Percentiles rank a stretch among this genome's conserved stretches.
Evolutionary conservation across 2,888 invertebrate genomes (phyloP).

Genomic region (Agrilus cyanescens): DNA sequence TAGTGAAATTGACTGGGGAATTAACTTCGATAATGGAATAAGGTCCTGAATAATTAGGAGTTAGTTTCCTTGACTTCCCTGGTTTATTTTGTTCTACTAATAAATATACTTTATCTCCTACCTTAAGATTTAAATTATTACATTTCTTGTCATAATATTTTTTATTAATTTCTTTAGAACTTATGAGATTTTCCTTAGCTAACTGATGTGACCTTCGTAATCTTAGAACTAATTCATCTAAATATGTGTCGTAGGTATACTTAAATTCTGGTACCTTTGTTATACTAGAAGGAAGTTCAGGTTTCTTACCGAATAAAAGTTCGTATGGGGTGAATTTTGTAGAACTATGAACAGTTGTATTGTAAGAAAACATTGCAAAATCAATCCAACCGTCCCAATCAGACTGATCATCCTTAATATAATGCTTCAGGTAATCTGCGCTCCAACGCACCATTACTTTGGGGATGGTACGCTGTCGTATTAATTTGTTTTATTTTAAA

Average conservation of each 20-base stretch:
- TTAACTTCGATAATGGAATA: too few species aligned
- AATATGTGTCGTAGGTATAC: constrained; percentile 19
- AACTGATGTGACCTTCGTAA: constrained; percentile 17
- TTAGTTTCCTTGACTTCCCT: too few species aligned
- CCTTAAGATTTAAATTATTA: too few species aligned
- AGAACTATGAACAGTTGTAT: constrained; percentile 18
- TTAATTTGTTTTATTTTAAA: constrained; percentile 23
- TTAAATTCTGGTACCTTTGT: constrained; percentile 16
- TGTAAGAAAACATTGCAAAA: constrained; percentile 19
- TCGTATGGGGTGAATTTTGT: constrained; percentile 20
- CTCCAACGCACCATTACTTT: constrained; percentile 24
- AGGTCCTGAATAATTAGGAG: too few species aligned
- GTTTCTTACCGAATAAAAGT: constrained; percentile 17
- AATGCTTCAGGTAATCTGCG: constrained; percentile 22
- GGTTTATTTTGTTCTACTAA: too few species aligned
- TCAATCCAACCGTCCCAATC: constrained; percentile 9
- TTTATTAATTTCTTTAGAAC: constrained; percentile 16
- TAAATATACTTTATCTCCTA: too few species aligned
- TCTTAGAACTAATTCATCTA: constrained; percentile 14
- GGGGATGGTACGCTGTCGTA: constrained; percentile 23
- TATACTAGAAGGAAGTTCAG: constrained; percentile 13
- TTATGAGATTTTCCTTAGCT: constrained; percentile 15
- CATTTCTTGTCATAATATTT: too few species aligned
- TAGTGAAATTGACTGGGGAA: too few species aligned
- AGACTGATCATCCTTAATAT: constrained; percentile 16